Conservation (phyloP, 1,140 invertebrate species). For the Pogonomyrmex barbatus region DNA sequence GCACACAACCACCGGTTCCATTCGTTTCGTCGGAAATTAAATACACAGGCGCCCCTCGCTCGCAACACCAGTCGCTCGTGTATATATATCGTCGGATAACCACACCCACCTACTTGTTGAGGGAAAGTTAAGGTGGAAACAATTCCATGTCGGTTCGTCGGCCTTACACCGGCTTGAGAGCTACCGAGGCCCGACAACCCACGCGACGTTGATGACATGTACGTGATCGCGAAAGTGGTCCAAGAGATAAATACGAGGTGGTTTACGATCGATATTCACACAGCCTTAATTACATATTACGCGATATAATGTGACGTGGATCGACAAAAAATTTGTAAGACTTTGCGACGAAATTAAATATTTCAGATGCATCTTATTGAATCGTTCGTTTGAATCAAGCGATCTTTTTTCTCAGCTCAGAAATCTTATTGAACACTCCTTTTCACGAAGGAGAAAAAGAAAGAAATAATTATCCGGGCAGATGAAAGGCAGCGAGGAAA, state of each 20-base stretch:
- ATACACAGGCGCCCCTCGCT: constrained; percentile 77
- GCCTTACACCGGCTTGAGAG: constrained; percentile 6
- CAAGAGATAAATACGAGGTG: background rate
- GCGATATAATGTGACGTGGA: background rate
- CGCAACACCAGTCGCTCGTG: constrained; percentile 28
- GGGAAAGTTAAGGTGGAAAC: constrained; percentile 77
- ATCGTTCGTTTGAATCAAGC: constrained; percentile 5
- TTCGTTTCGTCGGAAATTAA: constrained; percentile 84
- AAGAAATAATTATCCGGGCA: background rate
- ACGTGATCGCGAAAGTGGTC: background rate
- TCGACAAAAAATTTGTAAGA: background rate
- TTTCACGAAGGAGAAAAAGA: background rate
- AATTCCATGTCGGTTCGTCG: constrained; percentile 44
- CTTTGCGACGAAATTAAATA: background rate
- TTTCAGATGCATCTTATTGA: background rate
- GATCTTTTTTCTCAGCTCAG: background rate
- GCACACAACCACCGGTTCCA: constrained; percentile 73
- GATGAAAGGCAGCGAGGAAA: constrained; percentile 16
- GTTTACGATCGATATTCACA: background rate
- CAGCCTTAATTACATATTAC: background rate
- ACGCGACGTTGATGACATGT: constrained; percentile 2
- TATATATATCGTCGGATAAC: constrained; percentile 70
- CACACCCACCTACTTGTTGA: constrained; percentile 82
- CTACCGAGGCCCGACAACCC: background rate
- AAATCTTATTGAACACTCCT: background rate